phyloP scores from a whole-genome alignment of 2,113 vertebrate genomes.

The Hippoglossus stenolepis region DNA sequence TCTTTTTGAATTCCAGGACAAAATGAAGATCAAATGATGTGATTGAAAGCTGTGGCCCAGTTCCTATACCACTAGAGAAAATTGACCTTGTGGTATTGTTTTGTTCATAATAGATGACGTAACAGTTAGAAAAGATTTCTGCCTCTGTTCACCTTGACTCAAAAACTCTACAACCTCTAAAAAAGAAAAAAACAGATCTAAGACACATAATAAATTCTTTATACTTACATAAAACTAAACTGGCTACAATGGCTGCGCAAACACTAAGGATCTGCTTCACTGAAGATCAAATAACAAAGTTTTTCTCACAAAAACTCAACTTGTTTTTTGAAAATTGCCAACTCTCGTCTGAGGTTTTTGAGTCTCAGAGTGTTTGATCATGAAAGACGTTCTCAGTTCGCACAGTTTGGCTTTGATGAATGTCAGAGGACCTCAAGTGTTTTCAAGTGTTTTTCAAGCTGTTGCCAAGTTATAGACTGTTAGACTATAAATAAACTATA shows the following conservation, averaged over 20 bases:
- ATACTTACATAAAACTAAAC: constrained; percentile 17
- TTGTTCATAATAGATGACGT: background rate
- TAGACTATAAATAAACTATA: constrained; percentile 74
- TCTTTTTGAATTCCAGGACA: background rate
- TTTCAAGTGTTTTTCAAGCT: constrained; percentile 38
- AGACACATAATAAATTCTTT: background rate
- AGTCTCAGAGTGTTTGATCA: constrained; percentile 65
- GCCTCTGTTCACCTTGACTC: background rate
- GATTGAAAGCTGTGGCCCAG: constrained; percentile 6
- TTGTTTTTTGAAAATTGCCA: constrained; percentile 43
- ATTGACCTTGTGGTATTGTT: background rate
- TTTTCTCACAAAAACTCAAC: constrained; percentile 17
- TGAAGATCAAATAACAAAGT: constrained; percentile 38
- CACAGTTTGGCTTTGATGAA: constrained; percentile 65
- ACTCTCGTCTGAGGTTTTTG: constrained; percentile 36
- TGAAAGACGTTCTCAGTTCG: constrained; percentile 60
- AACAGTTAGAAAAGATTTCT: background rate
- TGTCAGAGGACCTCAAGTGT: constrained; percentile 58
- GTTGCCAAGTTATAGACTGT: constrained; percentile 63
- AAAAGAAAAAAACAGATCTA: constrained; percentile 6
- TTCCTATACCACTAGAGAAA: background rate
- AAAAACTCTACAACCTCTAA: background rate
- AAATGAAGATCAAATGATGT: background rate
- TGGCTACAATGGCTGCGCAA: constrained; percentile 17
- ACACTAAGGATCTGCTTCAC: constrained; percentile 7